Evolutionary conservation across 2,113 vertebrate genomes (phyloP).

Genomic region (Heloderma charlesbogerti): DNA sequence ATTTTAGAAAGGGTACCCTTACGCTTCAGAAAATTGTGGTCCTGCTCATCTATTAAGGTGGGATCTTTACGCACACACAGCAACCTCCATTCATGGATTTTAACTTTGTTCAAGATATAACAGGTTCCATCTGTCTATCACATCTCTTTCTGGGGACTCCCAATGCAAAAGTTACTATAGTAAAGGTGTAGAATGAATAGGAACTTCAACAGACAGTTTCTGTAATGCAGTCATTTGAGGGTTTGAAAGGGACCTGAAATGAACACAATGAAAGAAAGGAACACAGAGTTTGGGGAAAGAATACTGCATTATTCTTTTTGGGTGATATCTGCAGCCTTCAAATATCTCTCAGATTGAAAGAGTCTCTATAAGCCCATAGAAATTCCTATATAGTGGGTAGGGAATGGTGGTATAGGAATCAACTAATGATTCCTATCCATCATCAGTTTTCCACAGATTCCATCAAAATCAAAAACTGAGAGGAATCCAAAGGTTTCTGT

Average conservation of each 20-base stretch:
- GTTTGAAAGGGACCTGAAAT: background rate
- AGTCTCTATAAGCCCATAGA: background rate
- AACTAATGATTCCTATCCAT: background rate
- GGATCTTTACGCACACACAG: background rate
- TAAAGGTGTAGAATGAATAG: background rate
- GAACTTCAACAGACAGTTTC: too few relatives aligned
- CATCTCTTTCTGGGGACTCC: background rate
- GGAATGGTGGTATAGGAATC: background rate
- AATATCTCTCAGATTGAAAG: background rate
- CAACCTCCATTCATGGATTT: rapidly evolving
- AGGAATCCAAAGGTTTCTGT: background rate
- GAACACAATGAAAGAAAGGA: background rate
- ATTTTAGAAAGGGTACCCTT: slow-evolving; percentile 30
- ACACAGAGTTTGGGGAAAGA: background rate
- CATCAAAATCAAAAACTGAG: background rate
- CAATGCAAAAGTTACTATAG: slow-evolving; percentile 15
- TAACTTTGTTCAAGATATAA: background rate
- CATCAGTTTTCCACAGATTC: background rate
- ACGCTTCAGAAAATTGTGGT: background rate
- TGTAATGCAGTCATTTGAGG: background rate
- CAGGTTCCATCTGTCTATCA: background rate
- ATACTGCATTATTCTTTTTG: background rate
- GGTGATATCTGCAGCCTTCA: background rate
- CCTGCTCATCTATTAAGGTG: background rate
- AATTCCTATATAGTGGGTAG: background rate